Conservation (phyloP, 2,797 vertebrate genomes). For the Dendrocincla tyrannina region DNA sequence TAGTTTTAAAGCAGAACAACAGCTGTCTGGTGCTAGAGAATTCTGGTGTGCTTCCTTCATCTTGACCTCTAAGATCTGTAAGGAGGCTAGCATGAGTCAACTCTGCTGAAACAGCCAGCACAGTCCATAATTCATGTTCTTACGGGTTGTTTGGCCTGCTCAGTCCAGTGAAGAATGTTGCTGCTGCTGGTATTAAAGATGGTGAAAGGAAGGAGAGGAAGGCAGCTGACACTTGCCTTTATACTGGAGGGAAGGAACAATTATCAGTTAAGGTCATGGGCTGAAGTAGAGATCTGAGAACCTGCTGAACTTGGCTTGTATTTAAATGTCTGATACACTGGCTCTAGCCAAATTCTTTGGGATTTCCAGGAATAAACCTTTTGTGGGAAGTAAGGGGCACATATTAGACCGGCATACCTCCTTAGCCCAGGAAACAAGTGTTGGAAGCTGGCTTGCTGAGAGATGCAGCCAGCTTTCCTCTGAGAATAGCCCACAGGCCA, state of each 20-base stretch:
- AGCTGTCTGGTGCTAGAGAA: neutral
- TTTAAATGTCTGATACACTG: neutral
- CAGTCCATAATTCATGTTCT: neutral
- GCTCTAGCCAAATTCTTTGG: neutral
- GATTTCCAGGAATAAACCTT: neutral
- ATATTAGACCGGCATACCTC: neutral
- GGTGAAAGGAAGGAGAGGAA: neutral
- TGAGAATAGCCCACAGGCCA: neutral
- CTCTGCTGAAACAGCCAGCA: neutral
- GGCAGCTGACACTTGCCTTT: neutral
- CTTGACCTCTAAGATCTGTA: accelerated
- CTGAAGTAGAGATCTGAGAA: neutral
- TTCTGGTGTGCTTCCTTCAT: neutral
- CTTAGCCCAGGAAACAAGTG: neutral
- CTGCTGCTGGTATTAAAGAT: neutral
- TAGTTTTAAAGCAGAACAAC: neutral
- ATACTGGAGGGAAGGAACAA: neutral
- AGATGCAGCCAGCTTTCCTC: neutral
- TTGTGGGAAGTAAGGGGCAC: neutral
- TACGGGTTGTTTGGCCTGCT: neutral
- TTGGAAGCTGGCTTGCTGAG: neutral
- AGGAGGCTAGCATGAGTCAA: neutral
- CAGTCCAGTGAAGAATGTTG: neutral
- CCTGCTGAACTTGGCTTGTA: neutral
- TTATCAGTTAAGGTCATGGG: neutral